These are phyloP conservation scores for Polyergus mexicanus DNA, from an alignment of 1,140 invertebrate genomes.

Conservation along the genomic window DNA sequence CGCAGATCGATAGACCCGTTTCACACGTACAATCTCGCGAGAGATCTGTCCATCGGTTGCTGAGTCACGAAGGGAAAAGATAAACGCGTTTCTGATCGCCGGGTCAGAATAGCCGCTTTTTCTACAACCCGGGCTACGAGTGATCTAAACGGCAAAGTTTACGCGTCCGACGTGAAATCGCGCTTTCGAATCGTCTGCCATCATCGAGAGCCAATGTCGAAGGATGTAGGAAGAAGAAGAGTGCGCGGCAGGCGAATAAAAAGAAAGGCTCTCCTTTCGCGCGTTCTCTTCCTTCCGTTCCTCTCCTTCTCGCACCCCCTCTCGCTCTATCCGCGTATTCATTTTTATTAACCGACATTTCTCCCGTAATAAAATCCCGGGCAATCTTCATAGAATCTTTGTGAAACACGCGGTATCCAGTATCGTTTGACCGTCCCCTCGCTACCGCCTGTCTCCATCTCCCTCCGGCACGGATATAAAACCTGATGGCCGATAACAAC, in stretches of 20 bases:
- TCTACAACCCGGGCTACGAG: constrained; percentile 9
- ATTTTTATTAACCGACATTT: constrained; percentile 88
- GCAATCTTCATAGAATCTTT: constrained; percentile 87
- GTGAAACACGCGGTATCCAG: constrained; percentile 86
- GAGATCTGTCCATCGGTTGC: constrained; percentile 64
- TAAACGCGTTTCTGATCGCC: constrained; percentile 55
- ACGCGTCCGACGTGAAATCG: constrained; percentile 78
- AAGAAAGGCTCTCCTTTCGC: constrained; percentile 39
- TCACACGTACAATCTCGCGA: constrained; percentile 67
- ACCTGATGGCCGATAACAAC: constrained; percentile 87
- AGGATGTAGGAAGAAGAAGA: constrained; percentile 61
- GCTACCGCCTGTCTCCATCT: constrained; percentile 38
- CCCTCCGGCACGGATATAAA: constrained; percentile 84
- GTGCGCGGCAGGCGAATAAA: constrained; percentile 68
- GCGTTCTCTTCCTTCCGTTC: constrained; percentile 21
- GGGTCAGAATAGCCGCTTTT: constrained; percentile 20
- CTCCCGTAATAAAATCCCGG: constrained; percentile 86
- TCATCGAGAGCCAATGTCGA: constrained; percentile 60
- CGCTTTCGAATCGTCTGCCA: constrained; percentile 81
- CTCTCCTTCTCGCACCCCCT: constrained; percentile 24
- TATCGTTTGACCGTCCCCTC: constrained; percentile 80
- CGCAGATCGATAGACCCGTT: constrained; percentile 65
- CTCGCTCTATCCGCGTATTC: constrained; percentile 79
- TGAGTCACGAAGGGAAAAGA: constrained; percentile 71
- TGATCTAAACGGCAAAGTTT: constrained; percentile 77